These are phyloP conservation scores for Atethmia centrago DNA, from an alignment of 2,888 invertebrate genomes.

Conservation along the genomic window DNA sequence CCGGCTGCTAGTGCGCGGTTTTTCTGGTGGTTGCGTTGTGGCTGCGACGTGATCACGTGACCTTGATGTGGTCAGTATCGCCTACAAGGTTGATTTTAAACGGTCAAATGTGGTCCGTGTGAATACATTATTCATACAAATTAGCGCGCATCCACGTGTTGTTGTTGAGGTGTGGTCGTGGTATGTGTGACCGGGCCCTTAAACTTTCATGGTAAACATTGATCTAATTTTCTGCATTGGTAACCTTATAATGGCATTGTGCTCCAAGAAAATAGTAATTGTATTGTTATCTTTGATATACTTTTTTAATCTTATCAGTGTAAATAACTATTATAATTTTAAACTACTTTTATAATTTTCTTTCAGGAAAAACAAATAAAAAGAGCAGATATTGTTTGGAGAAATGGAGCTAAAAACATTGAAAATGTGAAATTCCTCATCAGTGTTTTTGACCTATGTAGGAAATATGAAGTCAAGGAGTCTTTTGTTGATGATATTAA, in stretches of 20 bases:
- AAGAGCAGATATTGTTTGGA: slow-evolving; percentile 91
- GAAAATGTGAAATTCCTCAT: slow-evolving; percentile 90
- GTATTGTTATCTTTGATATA: not conserved
- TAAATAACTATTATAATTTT: not conserved
- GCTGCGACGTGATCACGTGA: no score
- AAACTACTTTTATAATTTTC: not conserved
- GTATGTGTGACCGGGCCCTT: no score
- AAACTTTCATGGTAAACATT: no score
- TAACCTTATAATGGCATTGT: not conserved
- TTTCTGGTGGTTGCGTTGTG: no score
- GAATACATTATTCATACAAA: no score
- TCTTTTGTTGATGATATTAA: slow-evolving; percentile 86
- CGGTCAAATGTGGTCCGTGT: no score
- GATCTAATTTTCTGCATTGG: no score
- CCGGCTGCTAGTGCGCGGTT: no score
- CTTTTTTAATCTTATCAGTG: not conserved
- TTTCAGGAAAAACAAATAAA: slow-evolving; percentile 87
- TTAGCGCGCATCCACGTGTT: no score
- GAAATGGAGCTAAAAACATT: slow-evolving; percentile 90
- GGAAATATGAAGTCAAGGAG: slow-evolving; percentile 91
- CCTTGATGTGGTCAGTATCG: no score
- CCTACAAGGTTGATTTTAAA: no score
- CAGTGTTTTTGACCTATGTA: slow-evolving; percentile 90
- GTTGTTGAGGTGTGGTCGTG: no score
- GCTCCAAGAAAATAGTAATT: not conserved